Evolutionary conservation across 1,140 invertebrate genomes (phyloP).

Genomic region (Drosophila sproati): DNA sequence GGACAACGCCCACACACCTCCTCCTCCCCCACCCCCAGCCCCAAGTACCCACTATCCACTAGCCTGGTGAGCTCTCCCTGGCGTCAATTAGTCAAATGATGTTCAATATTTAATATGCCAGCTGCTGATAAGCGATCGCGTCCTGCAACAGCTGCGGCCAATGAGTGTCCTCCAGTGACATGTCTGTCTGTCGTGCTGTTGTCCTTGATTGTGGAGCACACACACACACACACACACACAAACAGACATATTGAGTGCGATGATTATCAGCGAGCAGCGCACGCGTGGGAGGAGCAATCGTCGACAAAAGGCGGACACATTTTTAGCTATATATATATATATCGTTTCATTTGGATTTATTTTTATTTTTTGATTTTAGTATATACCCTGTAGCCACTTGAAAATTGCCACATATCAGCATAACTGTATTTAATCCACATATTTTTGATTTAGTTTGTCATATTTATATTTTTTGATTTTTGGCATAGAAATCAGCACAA

Average conservation of each 20-base stretch:
- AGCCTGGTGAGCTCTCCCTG: not conserved
- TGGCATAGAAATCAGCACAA: too few relatives aligned
- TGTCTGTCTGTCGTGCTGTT: conserved; percentile 6
- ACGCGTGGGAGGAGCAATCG: conserved; percentile 57
- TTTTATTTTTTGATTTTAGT: not conserved
- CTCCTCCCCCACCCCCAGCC: not conserved
- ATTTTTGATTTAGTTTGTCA: too few relatives aligned
- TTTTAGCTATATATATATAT: conserved; percentile 51
- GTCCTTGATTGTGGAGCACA: conserved; percentile 64
- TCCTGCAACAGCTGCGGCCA: conserved; percentile 64
- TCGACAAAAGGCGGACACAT: conserved; percentile 77
- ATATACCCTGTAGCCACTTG: not conserved
- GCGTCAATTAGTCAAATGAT: conserved; percentile 84
- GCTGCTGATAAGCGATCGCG: conserved; percentile 71
- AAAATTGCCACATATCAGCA: too few relatives aligned
- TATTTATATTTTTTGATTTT: too few relatives aligned
- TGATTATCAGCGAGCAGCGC: conserved; percentile 29
- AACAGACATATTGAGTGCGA: conserved; percentile 17
- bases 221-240: not conserved
- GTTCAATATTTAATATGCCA: conserved; percentile 84
- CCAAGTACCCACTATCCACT: too few relatives aligned
- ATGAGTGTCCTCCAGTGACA: conserved; percentile 52
- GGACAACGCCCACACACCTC: conserved; percentile 22
- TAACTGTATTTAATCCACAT: too few relatives aligned
- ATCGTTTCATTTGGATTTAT: conserved; percentile 20